phyloP scores from a whole-genome alignment of 2,797 vertebrate genomes.

The Sebastes miniatus region DNA sequence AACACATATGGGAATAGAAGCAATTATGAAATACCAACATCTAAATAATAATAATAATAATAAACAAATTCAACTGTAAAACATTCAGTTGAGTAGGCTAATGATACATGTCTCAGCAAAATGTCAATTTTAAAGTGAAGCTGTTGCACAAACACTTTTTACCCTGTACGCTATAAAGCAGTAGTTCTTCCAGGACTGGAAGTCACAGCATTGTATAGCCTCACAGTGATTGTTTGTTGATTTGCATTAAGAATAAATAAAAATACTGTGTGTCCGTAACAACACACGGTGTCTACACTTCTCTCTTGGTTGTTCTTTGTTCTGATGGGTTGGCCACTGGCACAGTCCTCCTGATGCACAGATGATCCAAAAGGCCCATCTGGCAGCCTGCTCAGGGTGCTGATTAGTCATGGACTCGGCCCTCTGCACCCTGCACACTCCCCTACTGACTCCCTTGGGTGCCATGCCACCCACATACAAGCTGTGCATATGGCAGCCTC shows the following conservation, averaged over 20 bases:
- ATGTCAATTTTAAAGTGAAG: not conserved
- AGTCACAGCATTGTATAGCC: constrained; percentile 15
- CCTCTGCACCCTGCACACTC: constrained; percentile 23
- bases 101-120: not conserved
- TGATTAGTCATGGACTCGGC: constrained; percentile 67
- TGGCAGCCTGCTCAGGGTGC: constrained; percentile 69
- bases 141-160: not conserved
- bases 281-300: no score
- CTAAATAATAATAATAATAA: no score
- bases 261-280: no score
- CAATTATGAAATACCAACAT: no score
- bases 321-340: constrained; percentile 44
- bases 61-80: no score
- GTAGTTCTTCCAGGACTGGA: constrained; percentile 8
- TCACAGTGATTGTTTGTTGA: constrained; percentile 62
- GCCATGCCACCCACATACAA: constrained; percentile 67
- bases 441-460: constrained; percentile 42
- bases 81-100: not conserved
- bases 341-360: constrained; percentile 40
- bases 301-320: constrained; percentile 8
- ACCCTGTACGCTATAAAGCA: not conserved
- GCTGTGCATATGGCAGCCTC: constrained; percentile 51
- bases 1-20: no score
- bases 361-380: constrained; percentile 72
- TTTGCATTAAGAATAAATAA: constrained; percentile 15